Conservation (phyloP, 2,888 invertebrate genomes). For the Tetragonisca angustula region DNA sequence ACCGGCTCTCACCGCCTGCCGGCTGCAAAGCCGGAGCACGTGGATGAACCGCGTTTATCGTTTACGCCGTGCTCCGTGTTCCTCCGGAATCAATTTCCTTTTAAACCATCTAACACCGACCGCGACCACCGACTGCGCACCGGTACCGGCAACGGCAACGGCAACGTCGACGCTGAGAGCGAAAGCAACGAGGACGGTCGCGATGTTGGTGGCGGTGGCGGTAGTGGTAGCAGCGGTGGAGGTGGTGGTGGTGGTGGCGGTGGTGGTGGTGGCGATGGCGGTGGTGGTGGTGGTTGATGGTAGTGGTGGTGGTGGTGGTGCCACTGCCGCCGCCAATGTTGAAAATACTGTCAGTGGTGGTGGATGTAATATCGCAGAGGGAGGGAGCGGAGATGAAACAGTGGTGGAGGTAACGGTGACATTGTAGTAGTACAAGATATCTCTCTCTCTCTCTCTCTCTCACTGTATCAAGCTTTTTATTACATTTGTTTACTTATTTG, state of each 20-base stretch:
- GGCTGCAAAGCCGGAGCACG: constrained; percentile 47
- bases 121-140: constrained; percentile 56
- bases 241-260: constrained; percentile 34
- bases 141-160: constrained; percentile 49
- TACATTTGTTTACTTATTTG: constrained; percentile 3
- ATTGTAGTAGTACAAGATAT: neutral
- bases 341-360: constrained; percentile 27
- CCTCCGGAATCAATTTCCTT: constrained; percentile 34
- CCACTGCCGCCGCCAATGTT: constrained; percentile 30
- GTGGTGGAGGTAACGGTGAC: constrained; percentile 32
- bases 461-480: neutral
- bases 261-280: constrained; percentile 39
- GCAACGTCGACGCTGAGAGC: constrained; percentile 56
- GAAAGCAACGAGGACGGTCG: constrained; percentile 49
- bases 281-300: constrained; percentile 42
- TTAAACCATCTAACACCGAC: constrained; percentile 47
- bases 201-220: constrained; percentile 44
- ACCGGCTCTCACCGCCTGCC: neutral
- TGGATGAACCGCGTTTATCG: constrained; percentile 50
- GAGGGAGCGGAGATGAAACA: constrained; percentile 26
- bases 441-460: neutral
- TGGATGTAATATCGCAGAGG: constrained; percentile 16
- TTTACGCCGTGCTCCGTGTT: constrained; percentile 18
- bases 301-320: constrained; percentile 36
- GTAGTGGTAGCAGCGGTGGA: constrained; percentile 35